phyloP scores from a whole-genome alignment of 2,888 invertebrate genomes.

The Mythimna albipuncta region DNA sequence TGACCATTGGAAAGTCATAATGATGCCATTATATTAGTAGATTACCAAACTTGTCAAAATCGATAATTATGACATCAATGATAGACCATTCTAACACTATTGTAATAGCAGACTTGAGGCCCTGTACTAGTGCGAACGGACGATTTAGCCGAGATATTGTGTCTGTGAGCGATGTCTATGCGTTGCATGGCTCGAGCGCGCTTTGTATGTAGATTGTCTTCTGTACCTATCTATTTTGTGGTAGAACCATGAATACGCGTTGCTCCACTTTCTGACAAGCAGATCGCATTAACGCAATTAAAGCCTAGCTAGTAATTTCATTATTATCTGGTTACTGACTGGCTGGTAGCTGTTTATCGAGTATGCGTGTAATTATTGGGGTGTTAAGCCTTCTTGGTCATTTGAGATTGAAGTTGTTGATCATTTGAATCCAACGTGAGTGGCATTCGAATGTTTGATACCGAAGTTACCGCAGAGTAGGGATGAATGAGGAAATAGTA shows the following conservation, averaged over 20 bases:
- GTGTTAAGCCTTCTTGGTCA: slow-evolving; percentile 13
- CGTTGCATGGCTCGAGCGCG: too few relatives aligned
- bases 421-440: slow-evolving; percentile 36
- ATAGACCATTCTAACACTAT: too few relatives aligned
- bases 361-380: slow-evolving; percentile 35
- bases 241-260: background rate
- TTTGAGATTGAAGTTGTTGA: slow-evolving; percentile 4
- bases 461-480: background rate
- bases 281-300: slow-evolving; percentile 60
- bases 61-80: too few relatives aligned
- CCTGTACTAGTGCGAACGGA: too few relatives aligned
- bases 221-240: too few relatives aligned
- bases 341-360: slow-evolving; percentile 62
- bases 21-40: too few relatives aligned
- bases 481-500: background rate
- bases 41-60: too few relatives aligned
- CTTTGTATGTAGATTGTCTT: too few relatives aligned
- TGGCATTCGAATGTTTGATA: slow-evolving; percentile 26
- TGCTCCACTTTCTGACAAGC: slow-evolving; percentile 48
- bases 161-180: too few relatives aligned
- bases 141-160: too few relatives aligned
- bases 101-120: too few relatives aligned
- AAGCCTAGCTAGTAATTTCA: slow-evolving; percentile 68
- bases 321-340: slow-evolving; percentile 69
- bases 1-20: too few relatives aligned